Conservation (phyloP, 2,888 invertebrate species). For the Chironomus riparius region DNA sequence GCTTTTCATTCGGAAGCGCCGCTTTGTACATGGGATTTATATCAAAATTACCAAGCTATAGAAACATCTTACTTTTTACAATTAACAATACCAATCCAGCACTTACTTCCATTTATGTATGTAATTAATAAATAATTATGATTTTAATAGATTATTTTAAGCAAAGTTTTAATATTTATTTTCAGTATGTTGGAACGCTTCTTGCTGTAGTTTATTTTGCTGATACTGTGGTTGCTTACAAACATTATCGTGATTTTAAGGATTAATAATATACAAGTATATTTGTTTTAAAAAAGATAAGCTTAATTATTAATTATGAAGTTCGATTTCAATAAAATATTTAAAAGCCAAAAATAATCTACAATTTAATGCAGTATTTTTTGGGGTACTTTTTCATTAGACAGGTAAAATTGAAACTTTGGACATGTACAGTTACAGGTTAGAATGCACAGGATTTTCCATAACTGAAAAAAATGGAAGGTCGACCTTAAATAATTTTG, state of each 20-base stretch:
- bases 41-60: slow-evolving; percentile 65
- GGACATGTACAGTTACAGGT: no score
- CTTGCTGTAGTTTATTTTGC: slow-evolving; percentile 66
- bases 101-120: slow-evolving; percentile 79
- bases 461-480: no score
- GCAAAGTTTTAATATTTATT: slow-evolving; percentile 11
- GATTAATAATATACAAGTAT: no score
- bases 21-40: slow-evolving; percentile 72
- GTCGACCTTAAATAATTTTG: no score
- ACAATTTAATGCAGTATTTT: no score
- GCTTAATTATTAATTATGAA: no score
- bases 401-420: no score
- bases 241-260: slow-evolving; percentile 41
- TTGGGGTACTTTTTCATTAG: no score
- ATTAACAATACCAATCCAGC: slow-evolving; percentile 70
- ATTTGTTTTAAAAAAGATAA: no score
- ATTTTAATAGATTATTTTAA: neutral
- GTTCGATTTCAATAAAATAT: no score
- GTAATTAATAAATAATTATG: slow-evolving; percentile 39
- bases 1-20: slow-evolving; percentile 67
- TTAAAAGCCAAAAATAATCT: no score
- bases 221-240: slow-evolving; percentile 69
- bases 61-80: slow-evolving; percentile 24
- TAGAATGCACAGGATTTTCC: no score
- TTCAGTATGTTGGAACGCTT: slow-evolving; percentile 70